phyloP scores from a whole-genome alignment of 2,888 invertebrate genomes.

The Melanotus villosus region DNA sequence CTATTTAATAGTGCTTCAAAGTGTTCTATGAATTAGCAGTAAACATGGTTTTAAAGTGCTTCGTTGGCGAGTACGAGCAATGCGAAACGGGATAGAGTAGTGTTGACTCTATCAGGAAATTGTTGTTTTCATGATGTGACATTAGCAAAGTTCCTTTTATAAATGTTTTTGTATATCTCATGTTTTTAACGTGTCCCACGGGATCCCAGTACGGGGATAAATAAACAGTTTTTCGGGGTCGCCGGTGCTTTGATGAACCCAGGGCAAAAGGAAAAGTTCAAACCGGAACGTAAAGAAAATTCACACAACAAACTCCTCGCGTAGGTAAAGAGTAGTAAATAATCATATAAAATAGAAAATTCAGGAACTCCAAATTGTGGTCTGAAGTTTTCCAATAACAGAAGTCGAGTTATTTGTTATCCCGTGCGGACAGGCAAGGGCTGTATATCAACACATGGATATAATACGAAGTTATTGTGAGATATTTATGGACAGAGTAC shows the following conservation, averaged over 20 bases:
- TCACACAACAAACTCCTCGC: conserved; percentile 20
- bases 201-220: conserved; percentile 23
- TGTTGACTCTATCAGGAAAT: conserved; percentile 4
- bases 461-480: conserved; percentile 53
- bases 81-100: not conserved
- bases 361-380: conserved; percentile 58
- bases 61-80: not conserved
- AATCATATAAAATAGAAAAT: conserved; percentile 58
- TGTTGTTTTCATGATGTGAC: conserved; percentile 23
- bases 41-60: conserved; percentile 10
- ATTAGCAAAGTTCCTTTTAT: conserved; percentile 33
- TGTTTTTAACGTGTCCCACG: conserved; percentile 25
- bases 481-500: conserved; percentile 52
- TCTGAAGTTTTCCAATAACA: conserved; percentile 62
- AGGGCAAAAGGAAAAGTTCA: no score
- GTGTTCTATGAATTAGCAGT: conserved; percentile 24
- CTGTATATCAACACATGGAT: conserved; percentile 55
- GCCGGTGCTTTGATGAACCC: conserved; percentile 11
- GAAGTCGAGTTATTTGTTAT: conserved; percentile 61
- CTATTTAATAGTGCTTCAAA: conserved; percentile 14
- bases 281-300: conserved; percentile 30
- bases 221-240: conserved; percentile 31
- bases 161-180: conserved; percentile 27
- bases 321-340: conserved; percentile 54
- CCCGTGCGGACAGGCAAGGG: conserved; percentile 54